A percentile compares a stretch with the other conserved stretches of the same genome.
Conservation (phyloP, 2,888 invertebrate species). For the Hydroisotoma schaefferi region DNA sequence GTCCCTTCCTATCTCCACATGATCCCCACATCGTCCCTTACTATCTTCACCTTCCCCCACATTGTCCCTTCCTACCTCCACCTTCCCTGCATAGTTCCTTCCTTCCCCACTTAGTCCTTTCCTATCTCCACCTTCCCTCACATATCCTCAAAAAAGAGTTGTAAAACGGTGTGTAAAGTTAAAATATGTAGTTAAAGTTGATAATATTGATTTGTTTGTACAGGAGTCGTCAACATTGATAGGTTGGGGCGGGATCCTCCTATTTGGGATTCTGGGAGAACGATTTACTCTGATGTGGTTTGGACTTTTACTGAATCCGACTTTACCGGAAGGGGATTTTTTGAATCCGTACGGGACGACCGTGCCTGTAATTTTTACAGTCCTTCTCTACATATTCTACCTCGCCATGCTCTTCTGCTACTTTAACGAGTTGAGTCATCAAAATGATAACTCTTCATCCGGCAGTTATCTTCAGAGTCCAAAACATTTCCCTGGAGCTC, state of each 20-base stretch:
- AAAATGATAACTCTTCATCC: background rate
- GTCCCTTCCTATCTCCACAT: too few species aligned
- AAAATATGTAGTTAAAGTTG: background rate
- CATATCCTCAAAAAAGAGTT: too few species aligned
- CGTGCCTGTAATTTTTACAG: conserved; percentile 40
- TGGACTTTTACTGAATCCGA: conserved; percentile 27
- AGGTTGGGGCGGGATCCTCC: conserved; percentile 26
- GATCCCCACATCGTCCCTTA: too few species aligned
- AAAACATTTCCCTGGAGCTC: background rate
- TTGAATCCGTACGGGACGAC: conserved; percentile 36
- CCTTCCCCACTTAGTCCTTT: too few species aligned
- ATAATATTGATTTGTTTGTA: background rate
- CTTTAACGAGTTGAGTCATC: conserved; percentile 29
- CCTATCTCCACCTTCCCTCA: too few species aligned
- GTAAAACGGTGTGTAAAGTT: background rate
- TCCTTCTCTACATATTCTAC: conserved; percentile 39
- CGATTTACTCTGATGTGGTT: conserved; percentile 36
- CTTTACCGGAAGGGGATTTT: conserved; percentile 38
- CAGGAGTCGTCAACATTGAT: conserved; percentile 32
- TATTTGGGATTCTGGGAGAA: conserved; percentile 22
- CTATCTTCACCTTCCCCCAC: too few species aligned
- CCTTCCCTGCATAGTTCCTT: too few species aligned
- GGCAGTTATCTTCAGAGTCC: background rate
- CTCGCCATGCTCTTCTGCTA: conserved; percentile 38
- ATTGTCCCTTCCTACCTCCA: too few species aligned